Conservation (phyloP, 2,113 vertebrate genomes). For the Toxotes jaculatrix region DNA sequence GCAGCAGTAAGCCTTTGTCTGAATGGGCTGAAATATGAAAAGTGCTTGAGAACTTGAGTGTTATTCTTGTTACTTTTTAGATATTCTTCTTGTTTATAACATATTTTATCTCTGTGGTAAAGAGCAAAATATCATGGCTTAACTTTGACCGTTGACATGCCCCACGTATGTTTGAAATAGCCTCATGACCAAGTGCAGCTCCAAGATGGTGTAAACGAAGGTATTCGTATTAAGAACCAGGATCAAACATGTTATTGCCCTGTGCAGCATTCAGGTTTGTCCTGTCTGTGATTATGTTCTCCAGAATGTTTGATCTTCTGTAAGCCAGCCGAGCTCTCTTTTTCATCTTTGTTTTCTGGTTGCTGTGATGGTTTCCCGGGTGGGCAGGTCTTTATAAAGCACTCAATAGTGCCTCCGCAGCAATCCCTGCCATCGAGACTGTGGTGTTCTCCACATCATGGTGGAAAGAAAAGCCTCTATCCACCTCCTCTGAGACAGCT, state of each 20-base stretch:
- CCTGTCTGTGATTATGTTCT: constrained; percentile 46
- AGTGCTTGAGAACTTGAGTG: neutral
- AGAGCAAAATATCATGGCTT: neutral
- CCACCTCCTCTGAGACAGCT: constrained; percentile 61
- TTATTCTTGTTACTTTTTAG: constrained; percentile 19
- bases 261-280: constrained; percentile 8
- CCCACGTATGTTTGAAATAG: neutral
- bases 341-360: constrained; percentile 65
- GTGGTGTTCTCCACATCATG: constrained; percentile 61
- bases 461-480: constrained; percentile 59
- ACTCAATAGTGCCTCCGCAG: constrained; percentile 68
- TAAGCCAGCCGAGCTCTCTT: constrained; percentile 55
- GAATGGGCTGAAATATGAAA: constrained; percentile 16
- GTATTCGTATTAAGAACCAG: constrained; percentile 6
- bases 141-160: too few relatives aligned
- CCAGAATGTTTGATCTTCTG: constrained; percentile 63
- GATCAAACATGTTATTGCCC: constrained; percentile 46
- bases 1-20: neutral
- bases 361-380: constrained; percentile 62
- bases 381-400: constrained; percentile 75
- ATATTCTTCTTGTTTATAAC: constrained; percentile 26
- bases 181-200: neutral
- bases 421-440: constrained; percentile 57
- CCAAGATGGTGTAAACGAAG: constrained; percentile 9
- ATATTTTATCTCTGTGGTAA: neutral